These are phyloP conservation scores for Ceyx cyanopectus DNA, from an alignment of 2,113 vertebrate species.

Conservation along the genomic window DNA sequence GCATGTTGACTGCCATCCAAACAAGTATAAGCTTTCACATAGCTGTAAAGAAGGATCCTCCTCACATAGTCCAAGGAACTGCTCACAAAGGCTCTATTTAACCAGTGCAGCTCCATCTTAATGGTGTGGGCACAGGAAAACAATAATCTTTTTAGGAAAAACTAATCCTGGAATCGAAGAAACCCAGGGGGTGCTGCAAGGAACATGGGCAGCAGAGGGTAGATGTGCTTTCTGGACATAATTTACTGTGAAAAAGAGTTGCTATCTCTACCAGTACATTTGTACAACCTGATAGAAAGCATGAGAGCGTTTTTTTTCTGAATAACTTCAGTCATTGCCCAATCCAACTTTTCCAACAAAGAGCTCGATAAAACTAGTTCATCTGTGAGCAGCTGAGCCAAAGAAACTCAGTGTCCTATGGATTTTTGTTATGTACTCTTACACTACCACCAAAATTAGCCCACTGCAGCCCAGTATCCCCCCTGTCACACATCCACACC, in stretches of 20 bases:
- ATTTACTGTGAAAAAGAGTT: neutral
- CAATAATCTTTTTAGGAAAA: slow-evolving; percentile 13
- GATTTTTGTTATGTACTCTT: neutral
- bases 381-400: neutral
- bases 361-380: neutral
- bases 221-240: neutral
- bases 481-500: neutral
- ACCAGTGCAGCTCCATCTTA: neutral
- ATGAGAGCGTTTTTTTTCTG: neutral
- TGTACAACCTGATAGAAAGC: neutral
- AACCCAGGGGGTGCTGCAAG: neutral
- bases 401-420: neutral
- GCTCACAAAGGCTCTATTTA: slow-evolving; percentile 38
- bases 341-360: neutral
- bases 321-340: neutral
- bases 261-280: neutral
- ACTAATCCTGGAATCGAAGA: neutral
- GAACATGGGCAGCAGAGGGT: neutral
- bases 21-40: neutral
- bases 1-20: slow-evolving; percentile 11
- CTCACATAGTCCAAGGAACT: neutral
- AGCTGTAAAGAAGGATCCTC: neutral
- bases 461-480: neutral
- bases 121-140: neutral
- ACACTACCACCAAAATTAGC: neutral